Base-by-base conservation (phyloP, 1,140 invertebrate genomes). In the Mamestra configurata region DNA sequence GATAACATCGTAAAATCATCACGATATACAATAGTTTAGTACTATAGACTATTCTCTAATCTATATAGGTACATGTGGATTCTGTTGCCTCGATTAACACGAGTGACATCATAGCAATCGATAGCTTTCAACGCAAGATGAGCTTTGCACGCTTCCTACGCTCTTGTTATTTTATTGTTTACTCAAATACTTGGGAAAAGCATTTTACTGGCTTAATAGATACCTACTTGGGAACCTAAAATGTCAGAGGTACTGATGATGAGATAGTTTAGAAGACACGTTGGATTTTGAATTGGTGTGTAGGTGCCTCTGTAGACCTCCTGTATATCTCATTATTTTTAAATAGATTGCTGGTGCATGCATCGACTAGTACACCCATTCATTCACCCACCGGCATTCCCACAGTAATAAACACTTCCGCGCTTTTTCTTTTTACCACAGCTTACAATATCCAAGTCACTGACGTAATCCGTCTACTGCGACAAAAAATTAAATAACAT, bases 401-500 rank as follows among this genome's bases (percentile, higher is more conserved):
- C 53, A 57, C 53, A 57, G 53, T 57, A 57, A 27, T 57, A 57
- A 57, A 57, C 5, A 57, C 53, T 57, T 57, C 53, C 53, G 22
- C 13, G 24, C 53, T 57, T 57, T 57, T 57, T 57, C 22, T 13
- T 55, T 55, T 55, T 55, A 66, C 31, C 61, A 66, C 31, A 66
- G 40, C 13, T 49, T 49, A 64, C 0, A n/a, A 37, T 6, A 35
- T 59, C 27, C 8, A 31, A 4, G 35, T 8, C 8, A 8, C 18
- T 64, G 35, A 64, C 59, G 61, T 66, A 37, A 66, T 66, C 15
- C 18, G 3, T 40, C 0, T 40, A 66, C 2, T 13, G 18, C 35
- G 35, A 64, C 59, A 66, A 66, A 66, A 64, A 57, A 20, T 4
- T 10, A 66, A 37, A 66, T 66, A 66, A 66, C 40, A 66, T 66